These are phyloP conservation scores for Sisor rabdophorus DNA, from an alignment of 2,113 vertebrate genomes.

Conservation along the genomic window DNA sequence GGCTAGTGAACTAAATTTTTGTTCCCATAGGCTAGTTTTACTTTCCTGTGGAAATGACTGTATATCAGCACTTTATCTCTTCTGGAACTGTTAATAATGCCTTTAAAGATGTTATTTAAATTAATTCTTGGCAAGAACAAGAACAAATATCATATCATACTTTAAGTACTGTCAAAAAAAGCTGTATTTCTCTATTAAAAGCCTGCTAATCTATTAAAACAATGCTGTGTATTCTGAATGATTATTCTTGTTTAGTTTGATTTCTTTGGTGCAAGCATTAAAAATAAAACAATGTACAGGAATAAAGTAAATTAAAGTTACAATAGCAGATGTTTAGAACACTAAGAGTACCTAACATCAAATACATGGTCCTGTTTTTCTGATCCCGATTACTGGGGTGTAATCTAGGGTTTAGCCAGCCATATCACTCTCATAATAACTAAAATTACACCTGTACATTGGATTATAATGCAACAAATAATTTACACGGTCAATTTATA, in stretches of 20 bases:
- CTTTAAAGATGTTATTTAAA: conserved; percentile 37
- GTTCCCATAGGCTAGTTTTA: conserved; percentile 6
- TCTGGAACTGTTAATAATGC: conserved; percentile 22
- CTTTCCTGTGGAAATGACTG: conserved; percentile 17
- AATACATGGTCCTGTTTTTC: neutral
- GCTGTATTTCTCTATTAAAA: conserved; percentile 29
- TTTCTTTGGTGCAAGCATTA: conserved; percentile 2
- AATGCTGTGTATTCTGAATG: conserved; percentile 19
- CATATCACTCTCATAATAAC: neutral
- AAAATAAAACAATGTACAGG: neutral
- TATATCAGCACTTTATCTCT: conserved; percentile 17
- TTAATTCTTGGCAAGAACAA: conserved; percentile 11
- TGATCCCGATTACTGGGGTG: neutral
- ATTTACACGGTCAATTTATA: neutral
- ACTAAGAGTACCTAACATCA: neutral
- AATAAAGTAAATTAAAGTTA: neutral
- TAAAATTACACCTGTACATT: neutral
- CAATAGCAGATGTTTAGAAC: neutral
- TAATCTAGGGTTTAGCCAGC: neutral
- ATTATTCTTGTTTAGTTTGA: neutral
- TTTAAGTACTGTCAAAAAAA: conserved; percentile 23
- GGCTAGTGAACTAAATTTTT: neutral
- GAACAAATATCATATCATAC: conserved; percentile 16
- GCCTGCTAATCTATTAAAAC: conserved; percentile 36
- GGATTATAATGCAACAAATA: no score